Percentiles rank a stretch among this genome's conserved stretches.
Evolutionary conservation across 1,140 invertebrate species (phyloP).

Genomic region (Atta texana): DNA sequence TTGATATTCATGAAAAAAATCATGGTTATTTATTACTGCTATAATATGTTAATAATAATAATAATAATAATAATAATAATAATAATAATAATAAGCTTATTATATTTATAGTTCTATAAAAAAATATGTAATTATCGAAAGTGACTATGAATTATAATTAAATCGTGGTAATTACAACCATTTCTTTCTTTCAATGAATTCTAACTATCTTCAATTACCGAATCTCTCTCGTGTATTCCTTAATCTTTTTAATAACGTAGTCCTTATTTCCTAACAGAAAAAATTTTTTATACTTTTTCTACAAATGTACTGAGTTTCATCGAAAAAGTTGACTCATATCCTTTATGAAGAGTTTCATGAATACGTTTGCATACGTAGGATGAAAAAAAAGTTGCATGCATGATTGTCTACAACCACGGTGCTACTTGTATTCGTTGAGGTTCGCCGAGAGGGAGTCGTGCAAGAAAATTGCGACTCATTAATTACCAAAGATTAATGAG

Average conservation of each 20-base stretch:
- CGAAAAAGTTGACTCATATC: neutral
- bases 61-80: too few species aligned
- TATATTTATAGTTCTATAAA: too few species aligned
- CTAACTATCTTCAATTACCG: neutral
- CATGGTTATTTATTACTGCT: too few species aligned
- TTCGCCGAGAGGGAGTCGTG: neutral
- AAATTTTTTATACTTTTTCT: neutral
- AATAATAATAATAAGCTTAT: too few species aligned
- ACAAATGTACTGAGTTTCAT: neutral
- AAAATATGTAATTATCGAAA: too few species aligned
- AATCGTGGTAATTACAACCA: too few species aligned
- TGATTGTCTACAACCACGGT: slow-evolving; percentile 7
- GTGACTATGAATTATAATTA: too few species aligned
- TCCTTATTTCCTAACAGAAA: neutral
- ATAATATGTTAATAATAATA: too few species aligned
- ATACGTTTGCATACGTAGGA: neutral
- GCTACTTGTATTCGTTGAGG: neutral
- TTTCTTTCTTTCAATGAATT: neutral
- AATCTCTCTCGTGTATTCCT: neutral
- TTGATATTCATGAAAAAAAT: too few species aligned
- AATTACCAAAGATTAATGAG: slow-evolving; percentile 54
- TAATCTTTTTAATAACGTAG: neutral
- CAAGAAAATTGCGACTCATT: slow-evolving; percentile 40
- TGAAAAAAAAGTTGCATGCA: neutral
- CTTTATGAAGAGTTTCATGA: neutral